Conservation (phyloP, 23 tunicate genomes). For the Ascidia mentula region DNA sequence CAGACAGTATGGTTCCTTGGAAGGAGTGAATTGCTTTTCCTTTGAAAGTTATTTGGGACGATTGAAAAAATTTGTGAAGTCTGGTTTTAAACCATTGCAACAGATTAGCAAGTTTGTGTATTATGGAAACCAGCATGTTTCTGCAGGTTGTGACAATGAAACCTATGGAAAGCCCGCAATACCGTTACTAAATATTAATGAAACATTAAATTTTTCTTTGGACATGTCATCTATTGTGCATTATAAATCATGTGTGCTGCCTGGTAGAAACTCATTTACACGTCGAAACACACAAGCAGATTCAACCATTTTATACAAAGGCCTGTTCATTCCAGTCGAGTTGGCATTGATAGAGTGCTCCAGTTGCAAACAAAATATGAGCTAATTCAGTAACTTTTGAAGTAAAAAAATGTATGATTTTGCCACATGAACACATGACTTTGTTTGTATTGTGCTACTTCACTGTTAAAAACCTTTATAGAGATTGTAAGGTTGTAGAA, state of each 20-base stretch:
- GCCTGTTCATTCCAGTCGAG: background rate
- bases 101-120: background rate
- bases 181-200: background rate
- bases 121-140: background rate
- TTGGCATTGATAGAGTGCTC: background rate
- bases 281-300: background rate
- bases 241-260: background rate
- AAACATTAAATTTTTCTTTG: background rate
- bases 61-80: slow-evolving; percentile 12
- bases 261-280: background rate
- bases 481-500: background rate
- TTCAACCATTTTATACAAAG: background rate
- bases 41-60: slow-evolving; percentile 41
- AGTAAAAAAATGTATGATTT: background rate
- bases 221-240: background rate
- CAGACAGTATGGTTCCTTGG: slow-evolving; percentile 26
- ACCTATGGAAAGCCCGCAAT: background rate
- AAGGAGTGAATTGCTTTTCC: slow-evolving; percentile 25
- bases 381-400: background rate
- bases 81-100: background rate
- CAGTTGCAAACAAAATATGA: background rate
- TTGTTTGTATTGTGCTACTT: background rate
- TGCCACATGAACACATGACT: background rate
- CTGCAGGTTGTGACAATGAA: background rate
- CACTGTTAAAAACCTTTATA: background rate